Conservation (phyloP, 2,797 vertebrate species). For the Enteromius afrohamiltoni region DNA sequence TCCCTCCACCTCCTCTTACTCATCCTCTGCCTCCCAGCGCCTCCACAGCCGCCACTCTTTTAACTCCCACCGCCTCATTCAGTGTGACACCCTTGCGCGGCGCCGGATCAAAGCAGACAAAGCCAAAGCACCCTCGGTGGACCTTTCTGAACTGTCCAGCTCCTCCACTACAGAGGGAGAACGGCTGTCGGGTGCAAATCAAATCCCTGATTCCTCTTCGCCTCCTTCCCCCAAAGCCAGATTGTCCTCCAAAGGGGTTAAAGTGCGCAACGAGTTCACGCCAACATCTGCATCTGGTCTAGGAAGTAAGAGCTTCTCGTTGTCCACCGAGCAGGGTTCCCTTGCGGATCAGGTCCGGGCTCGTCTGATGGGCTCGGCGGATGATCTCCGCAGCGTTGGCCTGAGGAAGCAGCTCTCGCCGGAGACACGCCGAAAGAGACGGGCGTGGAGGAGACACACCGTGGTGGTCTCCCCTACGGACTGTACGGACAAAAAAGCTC, state of each 20-base stretch:
- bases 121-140: conserved; percentile 71
- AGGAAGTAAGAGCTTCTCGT: conserved; percentile 59
- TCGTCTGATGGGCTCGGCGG: conserved; percentile 81
- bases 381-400: conserved; percentile 84
- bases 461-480: conserved; percentile 88
- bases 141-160: conserved; percentile 69
- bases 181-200: conserved; percentile 21
- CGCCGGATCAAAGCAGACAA: conserved; percentile 83
- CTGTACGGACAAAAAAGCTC: conserved; percentile 55
- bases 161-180: conserved; percentile 37
- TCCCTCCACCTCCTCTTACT: conserved; percentile 77
- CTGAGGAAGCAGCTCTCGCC: conserved; percentile 88
- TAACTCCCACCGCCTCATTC: conserved; percentile 92
- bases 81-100: conserved; percentile 93
- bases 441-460: conserved; percentile 92
- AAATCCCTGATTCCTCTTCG: conserved; percentile 21
- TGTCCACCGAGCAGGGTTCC: conserved; percentile 62
- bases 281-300: conserved; percentile 52
- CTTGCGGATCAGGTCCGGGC: conserved; percentile 81
- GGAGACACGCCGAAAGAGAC: conserved; percentile 86
- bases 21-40: conserved; percentile 75
- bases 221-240: conserved; percentile 67
- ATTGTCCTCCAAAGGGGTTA: conserved; percentile 74
- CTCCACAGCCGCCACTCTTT: conserved; percentile 83
- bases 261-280: conserved; percentile 71